These are phyloP conservation scores for Chiroxiphia lanceolata DNA, from an alignment of 2,797 vertebrate genomes.

Conservation along the genomic window DNA sequence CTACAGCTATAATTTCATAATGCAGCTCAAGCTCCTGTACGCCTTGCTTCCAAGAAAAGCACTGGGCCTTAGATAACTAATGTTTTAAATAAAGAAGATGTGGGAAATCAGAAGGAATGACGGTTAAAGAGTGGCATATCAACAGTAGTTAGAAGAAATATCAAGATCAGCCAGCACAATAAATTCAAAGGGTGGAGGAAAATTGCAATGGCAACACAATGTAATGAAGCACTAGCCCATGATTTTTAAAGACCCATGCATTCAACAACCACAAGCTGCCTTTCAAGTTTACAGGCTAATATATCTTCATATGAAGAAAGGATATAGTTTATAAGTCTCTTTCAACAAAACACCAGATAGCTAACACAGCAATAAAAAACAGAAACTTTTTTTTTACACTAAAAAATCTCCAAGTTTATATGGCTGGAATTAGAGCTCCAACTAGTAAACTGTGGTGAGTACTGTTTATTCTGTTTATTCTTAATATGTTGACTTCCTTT, in stretches of 20 bases:
- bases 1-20: background rate
- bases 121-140: background rate
- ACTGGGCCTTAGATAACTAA: background rate
- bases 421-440: background rate
- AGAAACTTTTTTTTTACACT: background rate
- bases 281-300: background rate
- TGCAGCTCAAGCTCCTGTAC: background rate
- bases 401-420: background rate
- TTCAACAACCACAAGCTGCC: background rate
- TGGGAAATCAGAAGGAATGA: background rate
- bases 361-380: background rate
- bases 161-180: slow-evolving; percentile 34
- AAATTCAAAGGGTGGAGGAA: slow-evolving; percentile 35
- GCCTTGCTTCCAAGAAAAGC: background rate
- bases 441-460: background rate
- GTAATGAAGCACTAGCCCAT: background rate
- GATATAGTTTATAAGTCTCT: background rate
- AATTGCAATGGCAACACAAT: slow-evolving; percentile 42
- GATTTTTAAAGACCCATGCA: background rate
- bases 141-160: background rate
- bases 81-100: background rate
- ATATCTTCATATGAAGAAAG: slow-evolving; percentile 7
- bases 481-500: background rate
- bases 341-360: background rate
- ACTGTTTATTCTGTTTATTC: slow-evolving; percentile 30